phyloP scores from a whole-genome alignment of 1,140 invertebrate genomes.

The Lordiphosa clarofinis region DNA sequence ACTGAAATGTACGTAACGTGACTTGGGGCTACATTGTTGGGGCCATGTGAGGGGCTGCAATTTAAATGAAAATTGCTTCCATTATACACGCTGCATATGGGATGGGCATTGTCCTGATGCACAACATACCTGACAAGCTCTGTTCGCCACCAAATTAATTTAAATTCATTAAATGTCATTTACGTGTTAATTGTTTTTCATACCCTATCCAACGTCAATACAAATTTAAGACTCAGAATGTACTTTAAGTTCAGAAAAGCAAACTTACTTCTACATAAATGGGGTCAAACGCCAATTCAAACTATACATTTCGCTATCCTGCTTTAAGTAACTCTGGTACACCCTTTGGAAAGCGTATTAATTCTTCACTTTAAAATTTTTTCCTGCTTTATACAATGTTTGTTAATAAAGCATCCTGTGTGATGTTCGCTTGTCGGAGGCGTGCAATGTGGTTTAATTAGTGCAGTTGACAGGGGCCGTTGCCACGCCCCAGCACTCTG shows the following conservation, averaged over 20 bases:
- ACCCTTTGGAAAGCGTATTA: background rate
- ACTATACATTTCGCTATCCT: no score
- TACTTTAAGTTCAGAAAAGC: no score
- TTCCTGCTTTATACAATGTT: background rate
- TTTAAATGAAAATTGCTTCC: conserved; percentile 19
- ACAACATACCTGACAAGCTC: conserved; percentile 18
- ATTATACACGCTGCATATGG: background rate
- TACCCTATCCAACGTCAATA: conserved; percentile 7
- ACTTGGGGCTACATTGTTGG: conserved; percentile 19
- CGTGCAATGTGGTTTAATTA: conserved; percentile 47
- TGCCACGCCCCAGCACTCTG: conserved; percentile 9
- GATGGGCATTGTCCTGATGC: background rate
- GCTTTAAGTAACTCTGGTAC: background rate
- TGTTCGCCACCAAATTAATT: conserved; percentile 2
- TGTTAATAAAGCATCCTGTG: conserved; percentile 2
- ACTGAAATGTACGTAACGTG: conserved; percentile 33
- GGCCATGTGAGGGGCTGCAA: conserved; percentile 25
- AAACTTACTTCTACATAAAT: no score
- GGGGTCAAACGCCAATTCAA: no score
- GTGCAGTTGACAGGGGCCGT: conserved; percentile 12
- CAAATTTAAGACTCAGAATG: background rate
- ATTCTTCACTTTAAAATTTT: background rate
- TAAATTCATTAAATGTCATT: conserved; percentile 36
- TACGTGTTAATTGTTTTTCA: conserved; percentile 28
- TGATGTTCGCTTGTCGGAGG: conserved; percentile 11